Evolutionary conservation across 2,888 invertebrate genomes (phyloP).

Genomic region (Leptopilina myrica): DNA sequence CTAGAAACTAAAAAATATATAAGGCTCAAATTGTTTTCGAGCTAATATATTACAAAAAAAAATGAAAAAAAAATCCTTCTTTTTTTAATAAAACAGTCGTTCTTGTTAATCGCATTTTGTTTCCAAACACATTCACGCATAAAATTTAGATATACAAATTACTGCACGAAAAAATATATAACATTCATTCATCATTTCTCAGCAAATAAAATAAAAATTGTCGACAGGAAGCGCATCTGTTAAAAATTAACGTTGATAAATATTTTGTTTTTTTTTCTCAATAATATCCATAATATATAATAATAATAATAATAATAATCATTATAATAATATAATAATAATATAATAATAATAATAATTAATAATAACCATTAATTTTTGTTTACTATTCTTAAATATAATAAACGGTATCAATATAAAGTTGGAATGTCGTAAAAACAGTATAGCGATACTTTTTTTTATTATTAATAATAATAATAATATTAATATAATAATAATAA

Average conservation of each 20-base stretch:
- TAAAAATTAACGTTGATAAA: conserved; percentile 63
- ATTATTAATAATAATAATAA: background rate
- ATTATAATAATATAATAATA: conserved; percentile 50
- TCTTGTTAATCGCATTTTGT: conserved; percentile 30
- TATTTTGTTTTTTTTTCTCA: conserved; percentile 49
- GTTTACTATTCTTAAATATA: conserved; percentile 22
- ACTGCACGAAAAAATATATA: background rate
- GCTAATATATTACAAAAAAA: conserved; percentile 28
- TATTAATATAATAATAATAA: background rate
- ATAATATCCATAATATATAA: conserved; percentile 56
- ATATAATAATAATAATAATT: conserved; percentile 49
- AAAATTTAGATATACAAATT: conserved; percentile 36
- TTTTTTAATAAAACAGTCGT: conserved; percentile 14
- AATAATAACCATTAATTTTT: conserved; percentile 47
- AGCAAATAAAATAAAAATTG: conserved; percentile 20
- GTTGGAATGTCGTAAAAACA: conserved; percentile 34
- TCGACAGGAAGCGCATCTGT: conserved; percentile 29
- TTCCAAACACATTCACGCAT: conserved; percentile 3
- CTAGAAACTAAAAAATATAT: conserved; percentile 54
- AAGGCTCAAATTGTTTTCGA: conserved; percentile 5
- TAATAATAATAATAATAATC: conserved; percentile 49
- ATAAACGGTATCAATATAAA: conserved; percentile 10
- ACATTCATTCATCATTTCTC: conserved; percentile 15
- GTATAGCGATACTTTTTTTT: conserved; percentile 8
- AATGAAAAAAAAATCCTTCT: background rate